A percentile compares a stretch with the other conserved stretches of the same genome.
Conservation (phyloP, 2,888 invertebrate species). For the Cephus runcator region DNA sequence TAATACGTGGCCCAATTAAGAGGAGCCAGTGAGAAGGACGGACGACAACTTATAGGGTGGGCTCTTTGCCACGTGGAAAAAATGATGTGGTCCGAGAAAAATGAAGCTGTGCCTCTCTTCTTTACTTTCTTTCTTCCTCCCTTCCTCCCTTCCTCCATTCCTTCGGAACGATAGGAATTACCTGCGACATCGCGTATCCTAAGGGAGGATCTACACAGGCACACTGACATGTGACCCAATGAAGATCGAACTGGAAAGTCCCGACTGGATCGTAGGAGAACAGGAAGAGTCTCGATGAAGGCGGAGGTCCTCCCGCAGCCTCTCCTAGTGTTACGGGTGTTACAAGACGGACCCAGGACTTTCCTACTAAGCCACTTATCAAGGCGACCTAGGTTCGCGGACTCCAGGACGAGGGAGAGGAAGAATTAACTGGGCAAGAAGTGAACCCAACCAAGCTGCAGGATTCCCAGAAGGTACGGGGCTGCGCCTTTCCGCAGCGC, state of each 20-base stretch:
- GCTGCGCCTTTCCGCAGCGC: too few species aligned
- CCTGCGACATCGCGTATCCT: too few species aligned
- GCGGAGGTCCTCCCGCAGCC: constrained; percentile 11
- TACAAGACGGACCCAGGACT: constrained; percentile 15
- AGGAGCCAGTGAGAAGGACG: too few species aligned
- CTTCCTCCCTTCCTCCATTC: too few species aligned
- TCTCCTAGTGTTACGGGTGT: neutral
- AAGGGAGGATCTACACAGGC: neutral
- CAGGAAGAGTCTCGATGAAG: constrained; percentile 10
- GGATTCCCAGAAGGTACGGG: too few species aligned
- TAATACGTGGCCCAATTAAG: too few species aligned
- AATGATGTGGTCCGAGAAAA: neutral
- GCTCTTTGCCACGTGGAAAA: too few species aligned
- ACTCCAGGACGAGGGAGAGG: constrained; percentile 22
- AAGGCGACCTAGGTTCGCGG: constrained; percentile 25
- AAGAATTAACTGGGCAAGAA: too few species aligned
- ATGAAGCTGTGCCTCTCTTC: neutral
- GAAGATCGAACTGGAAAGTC: constrained; percentile 14
- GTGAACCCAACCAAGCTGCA: too few species aligned
- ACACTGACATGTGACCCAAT: neutral
- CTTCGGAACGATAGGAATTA: neutral
- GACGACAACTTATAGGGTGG: too few species aligned
- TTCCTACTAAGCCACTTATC: constrained; percentile 46
- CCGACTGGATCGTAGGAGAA: constrained; percentile 16
- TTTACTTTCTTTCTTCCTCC: neutral